Evolutionary conservation across 1,140 invertebrate genomes (phyloP).

Genomic region (Neodiprion lecontei): DNA sequence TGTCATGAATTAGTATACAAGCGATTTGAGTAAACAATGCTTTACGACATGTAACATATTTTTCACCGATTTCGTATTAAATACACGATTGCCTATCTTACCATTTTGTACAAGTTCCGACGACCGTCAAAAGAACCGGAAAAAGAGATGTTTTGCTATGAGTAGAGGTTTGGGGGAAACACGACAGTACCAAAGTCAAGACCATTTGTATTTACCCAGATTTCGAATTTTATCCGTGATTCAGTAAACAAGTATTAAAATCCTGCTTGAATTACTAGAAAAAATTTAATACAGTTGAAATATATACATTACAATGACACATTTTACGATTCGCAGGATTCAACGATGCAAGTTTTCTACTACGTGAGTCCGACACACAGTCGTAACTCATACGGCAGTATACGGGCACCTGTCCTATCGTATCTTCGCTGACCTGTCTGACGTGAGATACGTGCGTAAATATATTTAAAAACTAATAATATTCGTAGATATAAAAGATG

Average conservation of each 20-base stretch:
- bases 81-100: slow-evolving; percentile 33
- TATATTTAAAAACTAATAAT: neutral
- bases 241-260: no score
- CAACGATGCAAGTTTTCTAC: neutral
- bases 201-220: neutral
- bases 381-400: neutral
- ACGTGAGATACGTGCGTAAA: neutral
- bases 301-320: no score
- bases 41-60: slow-evolving; percentile 1
- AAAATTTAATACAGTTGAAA: no score
- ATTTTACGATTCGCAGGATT: no score
- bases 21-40: slow-evolving; percentile 2
- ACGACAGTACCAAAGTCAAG: neutral
- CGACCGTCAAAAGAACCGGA: slow-evolving; percentile 32
- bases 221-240: no score
- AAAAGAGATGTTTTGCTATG: slow-evolving; percentile 23
- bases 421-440: no score
- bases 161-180: neutral
- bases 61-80: slow-evolving; percentile 22
- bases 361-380: neutral
- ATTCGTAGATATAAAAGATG: neutral
- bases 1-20: slow-evolving; percentile 12
- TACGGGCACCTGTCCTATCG: neutral
- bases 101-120: slow-evolving; percentile 33
- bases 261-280: no score